Evolutionary conservation across 2,113 vertebrate species (phyloP).

Genomic region (Butorides virescens): DNA sequence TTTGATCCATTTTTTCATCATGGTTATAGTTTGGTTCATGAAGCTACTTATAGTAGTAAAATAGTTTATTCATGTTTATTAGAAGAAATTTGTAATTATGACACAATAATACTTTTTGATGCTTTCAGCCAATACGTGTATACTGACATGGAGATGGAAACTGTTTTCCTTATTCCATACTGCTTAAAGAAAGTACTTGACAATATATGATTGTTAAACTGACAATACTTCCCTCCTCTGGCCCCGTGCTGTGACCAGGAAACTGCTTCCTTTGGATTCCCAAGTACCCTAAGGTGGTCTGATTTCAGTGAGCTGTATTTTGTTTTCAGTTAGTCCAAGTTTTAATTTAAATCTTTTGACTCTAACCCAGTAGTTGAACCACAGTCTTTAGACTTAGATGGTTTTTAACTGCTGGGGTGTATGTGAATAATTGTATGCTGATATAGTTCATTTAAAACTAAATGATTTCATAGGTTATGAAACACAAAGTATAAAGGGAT

Average conservation of each 20-base stretch:
- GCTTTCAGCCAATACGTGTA: background rate
- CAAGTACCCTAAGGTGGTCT: background rate
- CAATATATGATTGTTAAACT: background rate
- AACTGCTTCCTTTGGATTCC: background rate
- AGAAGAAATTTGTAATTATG: background rate
- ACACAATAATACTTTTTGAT: background rate
- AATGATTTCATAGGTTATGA: background rate
- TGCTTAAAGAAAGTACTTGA: background rate
- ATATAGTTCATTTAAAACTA: background rate
- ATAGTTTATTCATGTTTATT: background rate
- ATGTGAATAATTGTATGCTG: background rate
- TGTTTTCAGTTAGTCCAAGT: background rate
- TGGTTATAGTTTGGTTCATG: background rate
- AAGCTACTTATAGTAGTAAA: background rate
- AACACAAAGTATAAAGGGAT: background rate
- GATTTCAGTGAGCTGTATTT: background rate
- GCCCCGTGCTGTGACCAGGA: background rate
- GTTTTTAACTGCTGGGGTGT: background rate
- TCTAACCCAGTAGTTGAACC: background rate
- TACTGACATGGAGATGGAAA: background rate
- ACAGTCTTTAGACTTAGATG: background rate
- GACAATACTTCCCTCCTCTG: background rate
- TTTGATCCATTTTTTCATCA: background rate
- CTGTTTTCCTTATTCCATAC: background rate
- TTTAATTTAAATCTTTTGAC: rapidly evolving